These are phyloP conservation scores for Coecobrya sp. DNA, from an alignment of 2,888 invertebrate species.

Conservation along the genomic window DNA sequence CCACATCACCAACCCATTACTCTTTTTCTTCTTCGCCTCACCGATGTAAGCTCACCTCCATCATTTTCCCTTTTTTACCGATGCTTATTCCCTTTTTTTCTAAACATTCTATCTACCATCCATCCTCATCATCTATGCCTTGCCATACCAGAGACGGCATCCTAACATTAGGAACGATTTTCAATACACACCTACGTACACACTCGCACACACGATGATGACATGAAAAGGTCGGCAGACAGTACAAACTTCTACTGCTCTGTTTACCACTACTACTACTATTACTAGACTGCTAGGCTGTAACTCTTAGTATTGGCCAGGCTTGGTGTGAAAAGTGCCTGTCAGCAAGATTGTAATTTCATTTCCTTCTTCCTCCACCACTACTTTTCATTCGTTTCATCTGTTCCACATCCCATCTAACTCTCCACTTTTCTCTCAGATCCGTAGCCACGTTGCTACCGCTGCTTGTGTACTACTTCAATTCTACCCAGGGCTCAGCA, in stretches of 20 bases:
- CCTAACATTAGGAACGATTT: too few relatives aligned
- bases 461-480: background rate
- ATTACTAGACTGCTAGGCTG: background rate
- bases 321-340: slow-evolving; percentile 71
- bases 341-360: slow-evolving; percentile 78
- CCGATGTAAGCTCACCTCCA: too few relatives aligned
- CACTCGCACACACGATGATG: too few relatives aligned
- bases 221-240: background rate
- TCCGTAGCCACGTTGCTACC: background rate
- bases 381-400: slow-evolving; percentile 59
- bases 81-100: too few relatives aligned
- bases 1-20: background rate
- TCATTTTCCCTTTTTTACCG: too few relatives aligned
- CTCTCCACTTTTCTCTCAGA: slow-evolving; percentile 19
- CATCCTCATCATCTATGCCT: too few relatives aligned
- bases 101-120: too few relatives aligned
- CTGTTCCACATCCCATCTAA: slow-evolving; percentile 46
- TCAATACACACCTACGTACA: too few relatives aligned
- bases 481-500: background rate
- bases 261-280: background rate
- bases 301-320: background rate
- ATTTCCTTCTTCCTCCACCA: slow-evolving; percentile 68
- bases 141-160: too few relatives aligned
- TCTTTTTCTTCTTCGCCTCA: background rate
- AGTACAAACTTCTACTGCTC: background rate